Base-by-base conservation (phyloP, 2,888 invertebrate genomes). In the Beris morrisii region DNA sequence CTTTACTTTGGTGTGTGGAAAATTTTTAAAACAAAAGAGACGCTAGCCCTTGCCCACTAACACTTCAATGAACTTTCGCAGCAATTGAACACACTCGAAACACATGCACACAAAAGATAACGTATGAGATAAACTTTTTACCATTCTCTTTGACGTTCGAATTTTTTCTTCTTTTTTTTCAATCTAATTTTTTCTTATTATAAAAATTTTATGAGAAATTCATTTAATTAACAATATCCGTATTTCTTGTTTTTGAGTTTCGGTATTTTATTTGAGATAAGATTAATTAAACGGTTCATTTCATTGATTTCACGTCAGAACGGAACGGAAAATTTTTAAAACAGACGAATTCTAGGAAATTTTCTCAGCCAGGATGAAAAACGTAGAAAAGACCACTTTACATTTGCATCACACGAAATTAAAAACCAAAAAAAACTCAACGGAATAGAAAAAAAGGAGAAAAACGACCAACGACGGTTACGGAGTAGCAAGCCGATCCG, bases 41-140 rank as follows among this genome's bases (percentile, higher is more conserved):
- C 72, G 75, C 75, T 75, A 75, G 76, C 76, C 75, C 76, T 76
- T 76, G 75, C 75, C 73, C 75, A 76, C 75, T 74, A 75, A 72
- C 69, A 68, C 65, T 65, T 38, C 66, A 66, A 53, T 13, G 48
- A 64, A 64, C 54, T 69, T 67, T 67, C 56, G 69, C 69, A 67
- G 69, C 67, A 67, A 69, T 43, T 52, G 55, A 55, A 54, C 68
- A 64, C 66, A 66, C 66, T 54, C 66, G 66, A 30, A 43, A 64
- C 65, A 64, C 64, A 68, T 64, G 57, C 63, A 66, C 66, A 66
- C 63, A 53, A 53, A 57, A 68, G 66, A 66, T 68, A 68, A 68
- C 68, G 68, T 68, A 68, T 57, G 63, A 68, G 68, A 68, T 68
- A 68, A 68, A 68, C 65, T 68, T 68, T 65, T 68, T 65, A 68